phyloP scores from a whole-genome alignment of 2,113 vertebrate genomes.

The Hyperoodon ampullatus region DNA sequence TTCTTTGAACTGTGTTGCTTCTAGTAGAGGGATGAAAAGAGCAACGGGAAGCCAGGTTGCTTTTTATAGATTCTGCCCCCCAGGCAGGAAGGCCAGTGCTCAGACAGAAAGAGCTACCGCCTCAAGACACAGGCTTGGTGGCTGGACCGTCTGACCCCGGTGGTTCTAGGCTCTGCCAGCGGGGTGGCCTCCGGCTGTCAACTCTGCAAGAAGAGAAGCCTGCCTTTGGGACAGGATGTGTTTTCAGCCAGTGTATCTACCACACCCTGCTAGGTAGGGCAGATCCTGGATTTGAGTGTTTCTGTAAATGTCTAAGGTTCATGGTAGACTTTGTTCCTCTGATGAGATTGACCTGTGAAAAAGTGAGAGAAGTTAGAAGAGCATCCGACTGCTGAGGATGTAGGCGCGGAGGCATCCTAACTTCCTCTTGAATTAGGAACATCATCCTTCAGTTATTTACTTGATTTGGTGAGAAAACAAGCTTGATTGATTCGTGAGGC shows the following conservation, averaged over 20 bases:
- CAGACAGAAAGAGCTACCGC: neutral
- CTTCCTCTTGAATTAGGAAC: neutral
- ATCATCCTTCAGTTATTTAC: neutral
- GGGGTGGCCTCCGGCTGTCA: neutral
- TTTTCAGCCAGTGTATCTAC: neutral
- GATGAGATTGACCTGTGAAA: neutral
- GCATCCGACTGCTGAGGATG: neutral
- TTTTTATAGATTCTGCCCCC: neutral
- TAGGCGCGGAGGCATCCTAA: fast-evolving
- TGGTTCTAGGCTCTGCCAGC: neutral
- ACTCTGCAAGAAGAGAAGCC: neutral
- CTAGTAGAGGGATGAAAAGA: neutral
- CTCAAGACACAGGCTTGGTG: neutral
- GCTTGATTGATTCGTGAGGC: neutral
- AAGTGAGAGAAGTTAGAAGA: neutral
- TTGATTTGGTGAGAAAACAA: neutral
- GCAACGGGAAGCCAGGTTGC: neutral
- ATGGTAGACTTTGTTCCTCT: neutral
- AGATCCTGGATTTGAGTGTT: neutral
- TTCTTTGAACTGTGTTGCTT: conserved; percentile 7
- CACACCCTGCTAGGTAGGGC: neutral
- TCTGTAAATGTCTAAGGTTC: neutral
- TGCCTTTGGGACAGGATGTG: neutral
- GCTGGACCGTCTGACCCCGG: neutral
- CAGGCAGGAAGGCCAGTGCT: neutral